These are phyloP conservation scores for Sminthurinus signatus DNA, from an alignment of 1,140 invertebrate species.

Conservation along the genomic window DNA sequence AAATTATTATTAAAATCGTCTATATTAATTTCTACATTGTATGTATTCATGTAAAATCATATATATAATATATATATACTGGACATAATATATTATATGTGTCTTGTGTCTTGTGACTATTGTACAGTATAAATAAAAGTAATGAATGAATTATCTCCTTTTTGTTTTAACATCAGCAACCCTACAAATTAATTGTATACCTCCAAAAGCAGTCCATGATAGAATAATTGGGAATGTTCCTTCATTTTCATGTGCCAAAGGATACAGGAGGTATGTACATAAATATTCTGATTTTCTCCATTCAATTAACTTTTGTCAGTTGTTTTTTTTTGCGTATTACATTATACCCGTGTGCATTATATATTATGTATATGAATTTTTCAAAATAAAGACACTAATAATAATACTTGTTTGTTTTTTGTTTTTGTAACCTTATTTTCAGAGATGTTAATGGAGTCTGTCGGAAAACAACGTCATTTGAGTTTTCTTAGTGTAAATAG, in stretches of 20 bases:
- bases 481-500: too few relatives aligned
- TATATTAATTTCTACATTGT: not conserved
- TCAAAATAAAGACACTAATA: too few relatives aligned
- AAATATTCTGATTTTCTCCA: too few relatives aligned
- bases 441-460: too few relatives aligned
- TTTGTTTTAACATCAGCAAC: not conserved
- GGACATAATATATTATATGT: not conserved
- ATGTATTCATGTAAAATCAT: not conserved
- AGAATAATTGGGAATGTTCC: conserved; percentile 22
- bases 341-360: too few relatives aligned
- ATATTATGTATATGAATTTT: too few relatives aligned
- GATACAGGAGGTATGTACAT: conserved; percentile 17
- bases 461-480: too few relatives aligned
- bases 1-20: not conserved
- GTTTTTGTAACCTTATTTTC: too few relatives aligned
- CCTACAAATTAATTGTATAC: not conserved
- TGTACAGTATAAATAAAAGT: not conserved
- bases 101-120: not conserved
- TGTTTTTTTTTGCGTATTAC: too few relatives aligned
- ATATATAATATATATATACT: not conserved
- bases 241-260: conserved; percentile 11
- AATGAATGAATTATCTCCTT: not conserved
- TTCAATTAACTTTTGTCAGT: too few relatives aligned
- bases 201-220: not conserved
- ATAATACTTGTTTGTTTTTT: too few relatives aligned